Evolutionary conservation across 2,888 invertebrate genomes (phyloP).

Genomic region (Nemoura dubitans): DNA sequence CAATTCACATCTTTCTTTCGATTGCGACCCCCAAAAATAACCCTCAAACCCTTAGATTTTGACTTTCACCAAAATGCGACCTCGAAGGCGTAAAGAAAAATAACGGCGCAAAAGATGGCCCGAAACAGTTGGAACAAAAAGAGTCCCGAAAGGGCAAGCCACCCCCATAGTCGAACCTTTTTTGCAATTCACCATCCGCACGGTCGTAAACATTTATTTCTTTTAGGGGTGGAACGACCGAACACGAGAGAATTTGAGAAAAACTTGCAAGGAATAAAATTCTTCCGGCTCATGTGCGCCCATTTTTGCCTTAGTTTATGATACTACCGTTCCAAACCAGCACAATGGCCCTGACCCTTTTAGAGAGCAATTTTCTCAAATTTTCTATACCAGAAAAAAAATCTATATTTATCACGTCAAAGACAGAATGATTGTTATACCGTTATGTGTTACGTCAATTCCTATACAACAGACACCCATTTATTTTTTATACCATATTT

Average conservation of each 20-base stretch:
- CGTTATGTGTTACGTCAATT: neutral
- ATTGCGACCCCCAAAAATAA: neutral
- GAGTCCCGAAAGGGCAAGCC: neutral
- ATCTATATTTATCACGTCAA: slow-evolving; percentile 12
- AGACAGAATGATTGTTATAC: neutral
- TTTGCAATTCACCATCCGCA: slow-evolving; percentile 12
- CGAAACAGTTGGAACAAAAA: neutral
- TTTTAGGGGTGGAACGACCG: neutral
- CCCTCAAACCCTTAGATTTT: neutral
- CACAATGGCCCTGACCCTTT: slow-evolving; percentile 12
- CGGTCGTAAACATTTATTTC: neutral
- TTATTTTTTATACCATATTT: neutral
- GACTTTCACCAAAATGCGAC: neutral
- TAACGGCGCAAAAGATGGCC: neutral
- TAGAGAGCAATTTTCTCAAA: neutral
- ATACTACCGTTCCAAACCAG: neutral
- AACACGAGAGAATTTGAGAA: neutral
- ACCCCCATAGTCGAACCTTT: neutral
- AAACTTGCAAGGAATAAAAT: neutral
- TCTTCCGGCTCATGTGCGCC: neutral
- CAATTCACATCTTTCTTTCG: neutral
- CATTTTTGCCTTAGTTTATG: slow-evolving; percentile 5
- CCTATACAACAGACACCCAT: neutral
- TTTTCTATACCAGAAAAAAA: neutral
- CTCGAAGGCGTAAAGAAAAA: neutral